Percentiles rank a stretch among this genome's conserved stretches.
Evolutionary conservation across 2,797 vertebrate genomes (phyloP).

Genomic region (Mastacembelus armatus): DNA sequence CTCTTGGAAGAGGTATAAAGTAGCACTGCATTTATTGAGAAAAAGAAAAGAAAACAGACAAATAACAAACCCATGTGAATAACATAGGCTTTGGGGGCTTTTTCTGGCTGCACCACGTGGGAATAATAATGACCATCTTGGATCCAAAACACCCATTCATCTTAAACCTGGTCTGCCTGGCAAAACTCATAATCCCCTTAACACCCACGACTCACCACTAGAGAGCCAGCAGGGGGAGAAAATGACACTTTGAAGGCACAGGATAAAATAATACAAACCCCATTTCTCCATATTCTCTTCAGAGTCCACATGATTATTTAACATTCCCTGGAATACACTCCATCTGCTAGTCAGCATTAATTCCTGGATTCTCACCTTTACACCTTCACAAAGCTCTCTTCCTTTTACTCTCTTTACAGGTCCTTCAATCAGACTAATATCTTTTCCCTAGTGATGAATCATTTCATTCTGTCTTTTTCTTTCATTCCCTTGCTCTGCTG

Average conservation of each 20-base stretch:
- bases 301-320: conserved; percentile 69
- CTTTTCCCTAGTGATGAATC: conserved; percentile 80
- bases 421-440: conserved; percentile 77
- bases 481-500: conserved; percentile 58
- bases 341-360: conserved; percentile 80
- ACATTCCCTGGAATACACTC: conserved; percentile 72
- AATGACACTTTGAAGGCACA: conserved; percentile 81
- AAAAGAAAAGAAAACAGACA: conserved; percentile 70
- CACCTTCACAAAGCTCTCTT: conserved; percentile 53
- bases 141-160: conserved; percentile 89
- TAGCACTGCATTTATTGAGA: conserved; percentile 46
- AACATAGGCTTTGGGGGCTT: conserved; percentile 84
- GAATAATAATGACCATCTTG: conserved; percentile 86
- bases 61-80: conserved; percentile 74
- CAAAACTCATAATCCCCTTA: conserved; percentile 87
- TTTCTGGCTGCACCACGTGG: conserved; percentile 88
- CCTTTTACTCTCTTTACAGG: conserved; percentile 55
- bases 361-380: conserved; percentile 74
- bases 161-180: conserved; percentile 82
- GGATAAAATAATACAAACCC: conserved; percentile 83
- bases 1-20: conserved; percentile 49
- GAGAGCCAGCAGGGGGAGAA: conserved; percentile 76
- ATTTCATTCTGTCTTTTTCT: conserved; percentile 71
- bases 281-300: conserved; percentile 66
- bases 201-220: conserved; percentile 82